Evolutionary conservation across 2,113 vertebrate species (phyloP).

Genomic region (Zonotrichia leucophrys): DNA sequence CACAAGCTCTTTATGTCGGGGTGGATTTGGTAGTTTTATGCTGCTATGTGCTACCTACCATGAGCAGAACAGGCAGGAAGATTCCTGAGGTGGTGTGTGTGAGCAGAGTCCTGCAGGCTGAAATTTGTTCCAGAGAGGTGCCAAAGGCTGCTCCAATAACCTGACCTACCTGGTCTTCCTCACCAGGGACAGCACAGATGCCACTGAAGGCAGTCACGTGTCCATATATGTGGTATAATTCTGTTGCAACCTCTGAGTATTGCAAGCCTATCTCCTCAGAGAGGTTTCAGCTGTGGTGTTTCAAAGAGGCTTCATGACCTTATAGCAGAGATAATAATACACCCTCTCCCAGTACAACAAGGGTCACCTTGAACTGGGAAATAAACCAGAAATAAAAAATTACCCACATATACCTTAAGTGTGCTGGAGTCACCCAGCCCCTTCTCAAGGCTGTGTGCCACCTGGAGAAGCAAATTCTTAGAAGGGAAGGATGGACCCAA

Average conservation of each 20-base stretch:
- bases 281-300: not conserved
- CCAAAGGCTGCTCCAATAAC: not conserved
- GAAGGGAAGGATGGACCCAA: not conserved
- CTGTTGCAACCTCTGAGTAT: not conserved
- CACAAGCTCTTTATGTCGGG: not conserved
- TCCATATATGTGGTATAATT: not conserved
- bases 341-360: not conserved
- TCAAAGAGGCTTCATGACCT: not conserved
- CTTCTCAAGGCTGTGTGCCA: not conserved
- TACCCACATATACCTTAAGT: not conserved
- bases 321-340: not conserved
- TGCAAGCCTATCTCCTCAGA: not conserved
- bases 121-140: not conserved
- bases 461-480: not conserved
- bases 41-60: not conserved
- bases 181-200: not conserved
- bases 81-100: not conserved
- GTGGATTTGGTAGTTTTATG: not conserved
- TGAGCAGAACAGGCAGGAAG: not conserved
- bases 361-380: not conserved
- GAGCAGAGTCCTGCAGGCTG: not conserved
- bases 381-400: not conserved
- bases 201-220: not conserved
- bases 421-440: not conserved
- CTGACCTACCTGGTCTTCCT: fast-evolving